Evolutionary conservation across 1,140 invertebrate genomes (phyloP).

Genomic region (Varroa destructor): DNA sequence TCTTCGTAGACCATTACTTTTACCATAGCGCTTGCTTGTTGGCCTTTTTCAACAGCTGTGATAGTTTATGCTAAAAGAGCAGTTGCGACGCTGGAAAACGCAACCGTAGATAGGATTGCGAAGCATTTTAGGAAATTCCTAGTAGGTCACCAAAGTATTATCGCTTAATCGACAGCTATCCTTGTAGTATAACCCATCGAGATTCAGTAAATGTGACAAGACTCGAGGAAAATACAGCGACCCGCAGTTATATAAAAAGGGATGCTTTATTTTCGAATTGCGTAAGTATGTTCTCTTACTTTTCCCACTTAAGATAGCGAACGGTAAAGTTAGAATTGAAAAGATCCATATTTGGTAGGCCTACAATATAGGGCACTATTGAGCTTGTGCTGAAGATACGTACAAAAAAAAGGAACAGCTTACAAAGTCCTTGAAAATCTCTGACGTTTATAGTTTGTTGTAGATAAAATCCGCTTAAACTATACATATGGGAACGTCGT

Average conservation of each 20-base stretch:
- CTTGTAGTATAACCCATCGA: neutral
- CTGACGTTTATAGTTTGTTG: no score
- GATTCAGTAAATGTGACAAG: neutral
- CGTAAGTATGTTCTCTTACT: neutral
- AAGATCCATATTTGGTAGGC: neutral
- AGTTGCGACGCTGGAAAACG: neutral
- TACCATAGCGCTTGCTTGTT: neutral
- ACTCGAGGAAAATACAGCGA: neutral
- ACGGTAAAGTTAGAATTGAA: neutral
- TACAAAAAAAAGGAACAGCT: no score
- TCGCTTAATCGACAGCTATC: neutral
- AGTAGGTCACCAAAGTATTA: neutral
- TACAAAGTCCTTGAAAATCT: no score
- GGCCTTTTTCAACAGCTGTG: neutral
- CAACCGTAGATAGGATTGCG: neutral
- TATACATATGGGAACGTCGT: no score
- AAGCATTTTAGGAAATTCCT: neutral
- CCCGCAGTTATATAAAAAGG: neutral
- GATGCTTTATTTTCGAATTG: conserved; percentile 7
- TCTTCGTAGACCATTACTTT: neutral
- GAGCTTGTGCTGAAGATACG: neutral
- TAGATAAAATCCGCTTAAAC: no score
- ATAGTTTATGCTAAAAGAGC: neutral
- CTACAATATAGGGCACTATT: neutral
- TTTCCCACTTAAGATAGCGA: neutral